phyloP scores from a whole-genome alignment of 2,113 vertebrate species.

The Centropus unirufus region DNA sequence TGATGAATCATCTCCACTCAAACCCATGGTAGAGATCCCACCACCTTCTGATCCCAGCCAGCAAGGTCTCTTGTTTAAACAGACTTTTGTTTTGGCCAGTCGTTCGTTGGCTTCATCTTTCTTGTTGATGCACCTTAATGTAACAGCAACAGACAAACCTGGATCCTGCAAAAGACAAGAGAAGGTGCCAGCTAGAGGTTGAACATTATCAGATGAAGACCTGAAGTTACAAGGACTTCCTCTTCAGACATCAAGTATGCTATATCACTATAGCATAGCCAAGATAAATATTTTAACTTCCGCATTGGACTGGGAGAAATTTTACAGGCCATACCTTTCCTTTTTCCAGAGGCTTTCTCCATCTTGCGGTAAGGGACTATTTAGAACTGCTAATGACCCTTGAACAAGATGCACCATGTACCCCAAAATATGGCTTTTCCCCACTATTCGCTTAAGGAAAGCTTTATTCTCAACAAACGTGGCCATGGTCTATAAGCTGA shows the following conservation, averaged over 20 bases:
- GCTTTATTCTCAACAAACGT: neutral
- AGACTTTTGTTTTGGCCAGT: neutral
- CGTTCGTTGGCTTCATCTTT: neutral
- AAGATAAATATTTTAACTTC: neutral
- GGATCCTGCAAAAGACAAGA: neutral
- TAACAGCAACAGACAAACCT: neutral
- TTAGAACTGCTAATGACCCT: neutral
- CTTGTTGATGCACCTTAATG: neutral
- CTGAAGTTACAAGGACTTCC: neutral
- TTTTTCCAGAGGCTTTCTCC: neutral
- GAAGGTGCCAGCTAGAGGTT: neutral
- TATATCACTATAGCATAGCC: neutral
- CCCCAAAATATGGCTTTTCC: neutral
- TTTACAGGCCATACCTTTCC: neutral
- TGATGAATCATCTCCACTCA: neutral
- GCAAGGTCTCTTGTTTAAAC: neutral
- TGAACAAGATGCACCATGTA: neutral
- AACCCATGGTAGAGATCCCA: neutral
- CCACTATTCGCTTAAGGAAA: neutral
- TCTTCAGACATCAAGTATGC: rapidly evolving
- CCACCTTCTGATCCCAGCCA: neutral
- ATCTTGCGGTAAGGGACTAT: neutral
- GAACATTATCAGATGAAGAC: neutral
- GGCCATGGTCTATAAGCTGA: neutral
- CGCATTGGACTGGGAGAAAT: neutral